Evolutionary conservation across 2,888 invertebrate genomes (phyloP).

Genomic region (Synergus laeviventris): DNA sequence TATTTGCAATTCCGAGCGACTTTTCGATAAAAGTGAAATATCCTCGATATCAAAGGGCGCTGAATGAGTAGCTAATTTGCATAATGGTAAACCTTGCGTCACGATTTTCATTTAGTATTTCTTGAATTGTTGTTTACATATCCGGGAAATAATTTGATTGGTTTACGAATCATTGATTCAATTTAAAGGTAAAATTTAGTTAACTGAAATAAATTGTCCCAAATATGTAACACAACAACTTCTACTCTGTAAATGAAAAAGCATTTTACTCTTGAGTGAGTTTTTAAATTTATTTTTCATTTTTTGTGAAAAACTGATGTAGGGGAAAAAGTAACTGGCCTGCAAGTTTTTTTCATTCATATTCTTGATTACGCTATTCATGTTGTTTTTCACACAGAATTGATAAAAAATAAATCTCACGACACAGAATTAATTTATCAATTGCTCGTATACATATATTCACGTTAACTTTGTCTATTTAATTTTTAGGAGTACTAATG

Average conservation of each 20-base stretch:
- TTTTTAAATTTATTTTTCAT: background rate
- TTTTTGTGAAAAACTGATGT: background rate
- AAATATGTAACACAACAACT: background rate
- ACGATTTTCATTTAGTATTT: background rate
- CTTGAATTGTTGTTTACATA: background rate
- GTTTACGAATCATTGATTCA: background rate
- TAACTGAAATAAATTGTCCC: background rate
- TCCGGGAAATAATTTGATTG: background rate
- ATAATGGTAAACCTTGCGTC: constrained; percentile 2
- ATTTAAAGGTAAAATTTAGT: background rate
- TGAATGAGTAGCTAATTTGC: background rate
- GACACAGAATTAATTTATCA: background rate
- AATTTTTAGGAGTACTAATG: background rate
- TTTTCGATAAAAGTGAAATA: constrained; percentile 41
- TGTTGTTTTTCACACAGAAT: background rate
- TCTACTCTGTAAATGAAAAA: background rate
- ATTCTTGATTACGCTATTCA: constrained; percentile 28
- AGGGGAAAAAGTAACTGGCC: background rate
- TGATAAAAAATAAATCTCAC: background rate
- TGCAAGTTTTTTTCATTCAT: constrained; percentile 14
- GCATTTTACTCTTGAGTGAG: background rate
- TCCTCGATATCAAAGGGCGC: background rate
- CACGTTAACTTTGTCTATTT: background rate
- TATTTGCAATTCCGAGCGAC: constrained; percentile 46
- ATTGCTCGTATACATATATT: background rate